A percentile compares a stretch with the other conserved stretches of the same genome.
phyloP scores from a whole-genome alignment of 2,113 vertebrate species.

The Ameiurus melas region DNA sequence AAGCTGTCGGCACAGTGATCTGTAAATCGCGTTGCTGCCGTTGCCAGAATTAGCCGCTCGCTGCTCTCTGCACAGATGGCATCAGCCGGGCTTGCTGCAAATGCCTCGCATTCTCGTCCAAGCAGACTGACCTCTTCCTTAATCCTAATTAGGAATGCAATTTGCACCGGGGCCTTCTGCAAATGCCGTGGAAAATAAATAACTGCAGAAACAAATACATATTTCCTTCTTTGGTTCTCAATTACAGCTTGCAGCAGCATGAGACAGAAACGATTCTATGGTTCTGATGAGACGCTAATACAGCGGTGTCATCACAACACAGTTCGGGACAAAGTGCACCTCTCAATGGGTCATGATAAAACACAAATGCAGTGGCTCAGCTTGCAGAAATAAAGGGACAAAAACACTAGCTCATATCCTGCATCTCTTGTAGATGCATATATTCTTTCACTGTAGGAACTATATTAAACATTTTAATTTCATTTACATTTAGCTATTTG shows the following conservation, averaged over 20 bases:
- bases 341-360: slow-evolving; percentile 40
- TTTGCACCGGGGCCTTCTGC: slow-evolving; percentile 67
- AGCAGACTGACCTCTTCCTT: slow-evolving; percentile 73
- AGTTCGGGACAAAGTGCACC: slow-evolving; percentile 2
- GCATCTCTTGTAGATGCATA: background rate
- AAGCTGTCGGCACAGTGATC: slow-evolving; percentile 63
- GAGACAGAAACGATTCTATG: background rate
- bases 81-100: slow-evolving; percentile 64
- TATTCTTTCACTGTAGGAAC: background rate
- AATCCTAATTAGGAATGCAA: slow-evolving; percentile 81
- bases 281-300: background rate
- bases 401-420: background rate
- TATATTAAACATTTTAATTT: background rate
- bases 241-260: background rate
- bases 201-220: slow-evolving; percentile 40
- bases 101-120: slow-evolving; percentile 74
- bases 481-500: background rate
- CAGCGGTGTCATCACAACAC: background rate
- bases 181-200: slow-evolving; percentile 64
- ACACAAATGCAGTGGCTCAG: slow-evolving; percentile 47
- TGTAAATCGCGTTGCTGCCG: slow-evolving; percentile 63
- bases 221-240: slow-evolving; percentile 13
- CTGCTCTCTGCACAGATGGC: slow-evolving; percentile 74
- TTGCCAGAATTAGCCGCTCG: slow-evolving; percentile 76
- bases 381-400: slow-evolving; percentile 29